Percentiles rank a stretch among this genome's conserved stretches.
These are phyloP conservation scores for Melieria crassipennis DNA, from an alignment of 2,888 invertebrate species.

Conservation along the genomic window DNA sequence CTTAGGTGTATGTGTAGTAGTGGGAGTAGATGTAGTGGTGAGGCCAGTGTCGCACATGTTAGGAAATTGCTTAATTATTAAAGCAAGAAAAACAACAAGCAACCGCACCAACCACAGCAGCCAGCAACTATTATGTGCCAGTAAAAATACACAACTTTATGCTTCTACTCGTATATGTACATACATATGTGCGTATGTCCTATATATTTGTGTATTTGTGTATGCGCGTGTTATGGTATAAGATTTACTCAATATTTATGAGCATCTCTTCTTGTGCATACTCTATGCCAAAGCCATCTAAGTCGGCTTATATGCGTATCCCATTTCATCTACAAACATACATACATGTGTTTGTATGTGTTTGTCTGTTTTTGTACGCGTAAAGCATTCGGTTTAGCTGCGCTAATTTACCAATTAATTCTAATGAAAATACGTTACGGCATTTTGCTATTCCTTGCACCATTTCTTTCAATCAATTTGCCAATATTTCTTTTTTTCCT, in stretches of 20 bases:
- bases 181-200: background rate
- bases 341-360: background rate
- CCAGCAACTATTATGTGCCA: conserved; percentile 11
- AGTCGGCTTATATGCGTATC: no score
- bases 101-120: conserved; percentile 18
- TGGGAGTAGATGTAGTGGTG: background rate
- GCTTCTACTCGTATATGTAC: background rate
- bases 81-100: conserved; percentile 33
- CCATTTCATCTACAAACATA: background rate
- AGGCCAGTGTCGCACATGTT: conserved; percentile 1
- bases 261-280: background rate
- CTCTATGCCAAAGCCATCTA: no score
- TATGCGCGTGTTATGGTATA: background rate
- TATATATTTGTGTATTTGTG: background rate
- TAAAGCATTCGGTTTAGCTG: background rate
- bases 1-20: background rate
- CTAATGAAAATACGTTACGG: conserved; percentile 4
- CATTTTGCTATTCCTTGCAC: no score
- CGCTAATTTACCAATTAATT: conserved; percentile 24
- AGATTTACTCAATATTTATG: conserved; percentile 23
- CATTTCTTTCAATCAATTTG: background rate
- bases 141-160: conserved; percentile 8
- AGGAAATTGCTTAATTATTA: conserved; percentile 43
- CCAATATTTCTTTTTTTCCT: background rate
- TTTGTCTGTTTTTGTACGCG: no score